Base-by-base conservation (phyloP, 2,113 vertebrate genomes). In the Chrysochloris asiatica region DNA sequence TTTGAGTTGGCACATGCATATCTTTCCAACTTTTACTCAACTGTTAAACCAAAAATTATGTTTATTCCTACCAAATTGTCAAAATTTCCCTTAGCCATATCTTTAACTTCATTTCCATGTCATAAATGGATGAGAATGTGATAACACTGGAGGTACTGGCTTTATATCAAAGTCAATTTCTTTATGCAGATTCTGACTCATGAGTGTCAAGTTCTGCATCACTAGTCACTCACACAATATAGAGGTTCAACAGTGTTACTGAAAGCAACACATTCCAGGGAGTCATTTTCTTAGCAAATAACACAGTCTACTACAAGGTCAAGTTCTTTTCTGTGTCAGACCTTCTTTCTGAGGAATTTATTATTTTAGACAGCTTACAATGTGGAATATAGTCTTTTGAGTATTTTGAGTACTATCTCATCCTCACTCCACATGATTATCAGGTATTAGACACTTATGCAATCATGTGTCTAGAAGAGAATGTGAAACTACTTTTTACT, bases 251-350 rank as follows among this genome's bases (percentile, higher is more conserved):
- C 16, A 88, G 67, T 63, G 33, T 50, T 54, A 78, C 48, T 72
- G 30, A 89, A 90, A 38, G 69, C 45, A 92, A 89, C 69, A 85
- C 30, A 56, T 90, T 78, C 28, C 2, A 81, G 22, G 72, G 13
- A 85, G 81, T 26, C 72, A 48, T 36, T 47, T 82, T 88, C 65
- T 86, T 92, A 91, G 88, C 63, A 93, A 90, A 78, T 95, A 80
- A 94, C 86, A 61, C 47, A 86, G 67, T 73, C 33, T 89, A 45
- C 26, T 84, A 77, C 38, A 81, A 95, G 82, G 81, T 90, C 67
- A 78, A 65, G 21, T 48, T 48, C 86, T 87, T 92, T 50, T 52
- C 0, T 45, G 41, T 86, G 72, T 83, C 84, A 95, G 52, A 54
- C 1, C 33, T 92, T 87, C 84, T 65, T 48, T 76, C 45, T 88